Conservation (phyloP, 2,888 invertebrate species). For the Catotricha subobsoleta region DNA sequence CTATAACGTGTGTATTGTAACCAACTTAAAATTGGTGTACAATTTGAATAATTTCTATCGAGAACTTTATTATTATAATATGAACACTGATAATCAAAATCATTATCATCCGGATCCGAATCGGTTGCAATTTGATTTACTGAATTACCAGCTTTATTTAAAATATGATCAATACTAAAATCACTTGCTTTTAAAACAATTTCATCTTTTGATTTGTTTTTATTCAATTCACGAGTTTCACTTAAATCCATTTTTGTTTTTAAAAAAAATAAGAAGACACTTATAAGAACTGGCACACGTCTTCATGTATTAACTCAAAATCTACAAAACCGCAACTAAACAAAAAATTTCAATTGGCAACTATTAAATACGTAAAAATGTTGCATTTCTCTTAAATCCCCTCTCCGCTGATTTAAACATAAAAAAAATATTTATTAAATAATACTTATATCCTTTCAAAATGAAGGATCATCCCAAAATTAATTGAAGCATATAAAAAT, state of each 20-base stretch:
- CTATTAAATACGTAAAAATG: too few relatives aligned
- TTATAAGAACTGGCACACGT: neutral
- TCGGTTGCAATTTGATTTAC: neutral
- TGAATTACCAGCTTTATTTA: slow-evolving; percentile 33
- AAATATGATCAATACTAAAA: slow-evolving; percentile 42
- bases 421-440: too few relatives aligned
- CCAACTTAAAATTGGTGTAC: slow-evolving; percentile 34
- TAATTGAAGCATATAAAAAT: slow-evolving; percentile 9
- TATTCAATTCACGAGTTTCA: too few relatives aligned
- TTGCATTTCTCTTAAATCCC: too few relatives aligned
- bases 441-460: too few relatives aligned
- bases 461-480: slow-evolving; percentile 10
- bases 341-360: neutral
- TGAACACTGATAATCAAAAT: too few relatives aligned
- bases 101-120: slow-evolving; percentile 12
- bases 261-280: too few relatives aligned
- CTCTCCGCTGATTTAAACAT: too few relatives aligned
- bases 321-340: neutral
- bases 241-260: too few relatives aligned
- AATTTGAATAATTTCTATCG: slow-evolving; percentile 5
- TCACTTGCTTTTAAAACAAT: slow-evolving; percentile 21
- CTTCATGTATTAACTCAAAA: neutral
- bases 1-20: slow-evolving; percentile 49
- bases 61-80: too few relatives aligned
- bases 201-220: neutral